These are phyloP conservation scores for Pangasius djambal DNA, from an alignment of 2,797 vertebrate species.

Conservation along the genomic window DNA sequence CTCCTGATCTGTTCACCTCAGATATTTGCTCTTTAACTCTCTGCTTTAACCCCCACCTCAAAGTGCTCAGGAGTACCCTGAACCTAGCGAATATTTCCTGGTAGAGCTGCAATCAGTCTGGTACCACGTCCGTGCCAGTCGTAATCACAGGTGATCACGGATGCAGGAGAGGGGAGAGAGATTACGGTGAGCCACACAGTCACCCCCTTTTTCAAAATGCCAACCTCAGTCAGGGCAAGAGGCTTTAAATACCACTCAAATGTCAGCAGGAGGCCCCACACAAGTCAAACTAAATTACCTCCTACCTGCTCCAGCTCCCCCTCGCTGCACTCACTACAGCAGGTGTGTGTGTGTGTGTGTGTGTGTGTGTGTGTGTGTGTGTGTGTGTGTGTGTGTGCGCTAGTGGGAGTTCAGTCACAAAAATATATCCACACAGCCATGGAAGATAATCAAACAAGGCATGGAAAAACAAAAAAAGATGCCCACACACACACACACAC, in stretches of 20 bases:
- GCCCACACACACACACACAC: background rate
- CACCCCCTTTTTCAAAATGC: conserved; percentile 78
- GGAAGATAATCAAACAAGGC: conserved; percentile 21
- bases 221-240: conserved; percentile 71
- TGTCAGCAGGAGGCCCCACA: conserved; percentile 76
- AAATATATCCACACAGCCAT: background rate
- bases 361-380: conserved; percentile 29
- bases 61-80: background rate
- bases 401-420: conserved; percentile 11
- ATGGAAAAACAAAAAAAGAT: background rate
- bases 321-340: conserved; percentile 21
- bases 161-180: conserved; percentile 65
- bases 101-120: conserved; percentile 43
- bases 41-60: conserved; percentile 14
- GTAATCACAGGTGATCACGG: conserved; percentile 68
- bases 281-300: conserved; percentile 77
- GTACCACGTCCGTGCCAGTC: conserved; percentile 36
- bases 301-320: conserved; percentile 67
- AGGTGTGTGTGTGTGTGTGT: conserved; percentile 29
- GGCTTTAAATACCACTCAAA: conserved; percentile 79
- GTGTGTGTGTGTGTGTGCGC: background rate
- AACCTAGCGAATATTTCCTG: conserved; percentile 39
- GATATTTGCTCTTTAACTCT: background rate
- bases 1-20: background rate
- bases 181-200: conserved; percentile 73